Percentiles rank a stretch among this genome's conserved stretches.
phyloP scores from a whole-genome alignment of 2,113 vertebrate species.

The Embiotoca jacksoni region DNA sequence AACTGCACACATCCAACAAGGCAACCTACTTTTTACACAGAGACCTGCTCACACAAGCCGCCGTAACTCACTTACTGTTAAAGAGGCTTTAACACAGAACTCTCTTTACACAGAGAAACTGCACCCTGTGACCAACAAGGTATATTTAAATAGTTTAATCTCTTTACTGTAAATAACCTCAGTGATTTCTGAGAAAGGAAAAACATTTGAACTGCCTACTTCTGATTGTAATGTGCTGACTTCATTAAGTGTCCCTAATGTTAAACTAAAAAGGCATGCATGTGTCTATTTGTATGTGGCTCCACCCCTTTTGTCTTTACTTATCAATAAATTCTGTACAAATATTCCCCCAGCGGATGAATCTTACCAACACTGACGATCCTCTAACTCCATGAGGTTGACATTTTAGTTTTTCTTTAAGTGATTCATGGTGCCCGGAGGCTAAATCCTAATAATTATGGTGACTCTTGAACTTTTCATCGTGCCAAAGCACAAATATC shows the following conservation, averaged over 20 bases:
- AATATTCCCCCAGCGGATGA: too few species aligned
- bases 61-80: constrained; percentile 17
- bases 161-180: neutral
- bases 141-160: constrained; percentile 5
- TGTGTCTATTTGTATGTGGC: too few species aligned
- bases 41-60: constrained; percentile 20
- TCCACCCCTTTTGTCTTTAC: too few species aligned
- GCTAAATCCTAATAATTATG: too few species aligned
- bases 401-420: too few species aligned
- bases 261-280: neutral
- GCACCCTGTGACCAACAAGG: constrained; percentile 25
- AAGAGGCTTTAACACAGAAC: constrained; percentile 10
- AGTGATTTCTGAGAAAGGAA: too few species aligned
- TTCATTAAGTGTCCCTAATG: neutral
- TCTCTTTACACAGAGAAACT: neutral
- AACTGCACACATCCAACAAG: constrained; percentile 30
- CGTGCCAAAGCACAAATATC: too few species aligned
- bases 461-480: too few species aligned
- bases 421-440: too few species aligned
- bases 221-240: neutral
- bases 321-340: too few species aligned
- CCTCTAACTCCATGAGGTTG: too few species aligned
- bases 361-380: too few species aligned
- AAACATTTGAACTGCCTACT: neutral
- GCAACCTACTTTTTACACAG: constrained; percentile 30